These are phyloP conservation scores for Chloropsis cyanopogon DNA, from an alignment of 2,113 vertebrate species.

Conservation along the genomic window DNA sequence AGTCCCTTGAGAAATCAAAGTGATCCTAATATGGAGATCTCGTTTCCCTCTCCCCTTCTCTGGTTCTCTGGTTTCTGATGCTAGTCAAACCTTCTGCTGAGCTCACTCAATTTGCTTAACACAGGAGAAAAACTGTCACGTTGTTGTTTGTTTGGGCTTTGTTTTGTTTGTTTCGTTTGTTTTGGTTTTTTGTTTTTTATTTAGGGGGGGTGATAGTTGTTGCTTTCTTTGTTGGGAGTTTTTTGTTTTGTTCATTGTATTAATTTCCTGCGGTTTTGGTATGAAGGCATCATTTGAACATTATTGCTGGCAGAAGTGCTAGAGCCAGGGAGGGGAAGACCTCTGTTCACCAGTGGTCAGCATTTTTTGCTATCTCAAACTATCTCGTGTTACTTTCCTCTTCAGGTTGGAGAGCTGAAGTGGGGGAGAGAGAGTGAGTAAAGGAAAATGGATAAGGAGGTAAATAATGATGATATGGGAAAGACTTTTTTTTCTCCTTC, in stretches of 20 bases:
- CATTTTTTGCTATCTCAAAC: background rate
- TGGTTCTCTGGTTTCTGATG: background rate
- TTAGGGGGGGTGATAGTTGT: background rate
- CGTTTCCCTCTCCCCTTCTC: background rate
- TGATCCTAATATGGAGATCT: background rate
- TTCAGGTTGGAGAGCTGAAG: background rate
- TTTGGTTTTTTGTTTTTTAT: background rate
- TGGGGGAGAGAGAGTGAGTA: background rate
- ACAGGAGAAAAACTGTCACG: background rate
- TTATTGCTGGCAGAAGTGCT: background rate
- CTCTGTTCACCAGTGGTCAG: background rate
- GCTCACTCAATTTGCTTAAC: background rate
- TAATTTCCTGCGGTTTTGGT: background rate
- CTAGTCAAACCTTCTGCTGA: background rate
- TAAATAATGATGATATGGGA: background rate
- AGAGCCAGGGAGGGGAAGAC: background rate
- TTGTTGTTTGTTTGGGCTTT: background rate
- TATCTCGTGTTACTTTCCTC: background rate
- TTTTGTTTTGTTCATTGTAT: background rate
- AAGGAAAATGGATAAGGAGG: background rate
- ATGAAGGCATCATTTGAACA: background rate
- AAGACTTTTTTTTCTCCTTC: background rate
- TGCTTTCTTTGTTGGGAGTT: background rate
- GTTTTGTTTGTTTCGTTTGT: background rate
- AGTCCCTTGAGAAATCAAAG: background rate